A percentile compares a stretch with the other conserved stretches of the same genome.
Conservation (phyloP, 1,140 invertebrate genomes). For the Drosophila bocqueti region DNA sequence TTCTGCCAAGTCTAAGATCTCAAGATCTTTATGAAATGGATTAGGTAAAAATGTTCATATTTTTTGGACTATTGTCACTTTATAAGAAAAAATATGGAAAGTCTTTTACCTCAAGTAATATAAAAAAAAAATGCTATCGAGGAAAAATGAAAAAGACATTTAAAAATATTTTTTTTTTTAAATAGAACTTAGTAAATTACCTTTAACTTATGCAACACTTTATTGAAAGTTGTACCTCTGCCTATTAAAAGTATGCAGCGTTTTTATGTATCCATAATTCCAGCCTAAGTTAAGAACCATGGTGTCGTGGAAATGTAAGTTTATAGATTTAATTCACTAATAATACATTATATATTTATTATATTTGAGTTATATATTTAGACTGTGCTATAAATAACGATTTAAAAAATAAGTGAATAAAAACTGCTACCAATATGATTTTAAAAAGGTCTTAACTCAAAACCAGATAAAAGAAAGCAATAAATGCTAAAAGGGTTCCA, state of each 20-base stretch:
- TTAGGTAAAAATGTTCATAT: background rate
- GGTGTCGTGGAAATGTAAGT: background rate
- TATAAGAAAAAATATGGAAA: no score
- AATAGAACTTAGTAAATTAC: background rate
- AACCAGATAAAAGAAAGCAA: background rate
- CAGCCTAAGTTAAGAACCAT: slow-evolving; percentile 1
- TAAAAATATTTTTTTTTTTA: no score
- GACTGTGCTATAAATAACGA: background rate
- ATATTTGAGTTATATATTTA: background rate
- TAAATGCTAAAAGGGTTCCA: background rate
- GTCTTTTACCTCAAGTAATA: no score
- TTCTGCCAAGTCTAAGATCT: background rate
- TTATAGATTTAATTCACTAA: background rate
- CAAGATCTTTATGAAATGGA: background rate
- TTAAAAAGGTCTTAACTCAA: background rate
- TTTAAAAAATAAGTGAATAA: no score
- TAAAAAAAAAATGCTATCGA: no score
- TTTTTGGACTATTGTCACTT: background rate
- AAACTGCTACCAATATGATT: no score
- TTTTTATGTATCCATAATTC: background rate
- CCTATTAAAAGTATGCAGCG: background rate
- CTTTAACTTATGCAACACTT: background rate
- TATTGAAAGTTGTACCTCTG: background rate
- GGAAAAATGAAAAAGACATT: no score
- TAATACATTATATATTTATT: background rate